These are phyloP conservation scores for Hirtodrosophila confusa DNA, from an alignment of 2,888 invertebrate species.

Conservation along the genomic window DNA sequence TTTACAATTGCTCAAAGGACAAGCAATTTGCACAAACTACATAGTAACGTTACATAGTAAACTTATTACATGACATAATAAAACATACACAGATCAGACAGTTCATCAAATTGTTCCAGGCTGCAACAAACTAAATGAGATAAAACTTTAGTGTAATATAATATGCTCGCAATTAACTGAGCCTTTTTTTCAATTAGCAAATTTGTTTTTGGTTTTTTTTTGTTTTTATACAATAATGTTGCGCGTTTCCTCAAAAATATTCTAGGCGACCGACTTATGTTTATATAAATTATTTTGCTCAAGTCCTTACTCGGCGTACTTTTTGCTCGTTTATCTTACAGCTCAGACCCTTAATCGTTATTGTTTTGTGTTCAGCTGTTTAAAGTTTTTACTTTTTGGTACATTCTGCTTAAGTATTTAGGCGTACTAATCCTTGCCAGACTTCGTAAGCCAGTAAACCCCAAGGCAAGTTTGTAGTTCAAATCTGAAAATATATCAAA, in stretches of 20 bases:
- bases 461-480: conserved; percentile 75
- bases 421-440: conserved; percentile 74
- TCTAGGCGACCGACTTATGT: conserved; percentile 21
- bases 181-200: conserved; percentile 39
- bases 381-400: conserved; percentile 53
- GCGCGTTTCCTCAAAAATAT: conserved; percentile 53
- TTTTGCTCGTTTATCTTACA: conserved; percentile 63
- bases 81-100: conserved; percentile 64
- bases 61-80: conserved; percentile 69
- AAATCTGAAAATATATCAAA: conserved; percentile 70
- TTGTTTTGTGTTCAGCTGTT: conserved; percentile 47
- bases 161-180: conserved; percentile 45
- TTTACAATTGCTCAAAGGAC: conserved; percentile 52
- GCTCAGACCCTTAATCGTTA: conserved; percentile 37
- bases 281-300: conserved; percentile 19
- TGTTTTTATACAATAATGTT: conserved; percentile 55
- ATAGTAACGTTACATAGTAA: conserved; percentile 47
- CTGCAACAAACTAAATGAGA: conserved; percentile 59
- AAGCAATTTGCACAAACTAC: conserved; percentile 55
- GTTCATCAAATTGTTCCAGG: conserved; percentile 35
- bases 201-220: conserved; percentile 63
- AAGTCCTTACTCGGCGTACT: not conserved
- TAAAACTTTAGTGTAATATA: conserved; percentile 35
- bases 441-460: conserved; percentile 75
- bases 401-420: conserved; percentile 70